Percentiles rank a stretch among this genome's conserved stretches.
Evolutionary conservation across 2,797 vertebrate genomes (phyloP).

Genomic region (Dallia pectoralis): DNA sequence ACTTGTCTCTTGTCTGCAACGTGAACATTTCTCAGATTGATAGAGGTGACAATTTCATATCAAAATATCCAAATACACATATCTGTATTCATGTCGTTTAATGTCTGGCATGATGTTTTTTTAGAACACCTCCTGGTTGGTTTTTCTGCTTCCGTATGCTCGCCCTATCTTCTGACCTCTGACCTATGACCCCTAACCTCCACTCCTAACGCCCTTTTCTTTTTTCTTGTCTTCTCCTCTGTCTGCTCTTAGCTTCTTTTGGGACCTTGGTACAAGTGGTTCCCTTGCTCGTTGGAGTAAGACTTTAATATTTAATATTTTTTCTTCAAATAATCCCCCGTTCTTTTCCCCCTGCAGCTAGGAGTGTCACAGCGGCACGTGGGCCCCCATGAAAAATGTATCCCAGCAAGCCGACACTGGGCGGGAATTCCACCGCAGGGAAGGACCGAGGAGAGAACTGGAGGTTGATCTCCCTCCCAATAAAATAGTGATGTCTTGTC

Average conservation of each 20-base stretch:
- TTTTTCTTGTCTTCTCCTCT: conserved; percentile 27
- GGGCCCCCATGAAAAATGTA: conserved; percentile 61
- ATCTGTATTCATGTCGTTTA: too few species aligned
- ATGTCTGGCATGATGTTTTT: neutral
- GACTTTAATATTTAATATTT: conserved; percentile 73
- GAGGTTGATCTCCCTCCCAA: conserved; percentile 47
- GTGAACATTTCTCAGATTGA: too few species aligned
- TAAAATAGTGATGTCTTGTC: conserved; percentile 62
- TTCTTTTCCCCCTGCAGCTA: conserved; percentile 64
- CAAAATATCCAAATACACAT: too few species aligned
- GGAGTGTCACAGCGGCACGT: conserved; percentile 63
- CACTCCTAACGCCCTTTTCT: conserved; percentile 11
- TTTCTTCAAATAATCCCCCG: conserved; percentile 1
- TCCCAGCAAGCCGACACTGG: conserved; percentile 53
- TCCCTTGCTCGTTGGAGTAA: conserved; percentile 29
- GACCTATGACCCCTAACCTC: neutral
- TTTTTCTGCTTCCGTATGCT: conserved; percentile 1
- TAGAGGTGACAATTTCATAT: too few species aligned
- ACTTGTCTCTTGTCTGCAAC: too few species aligned
- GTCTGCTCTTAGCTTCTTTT: conserved; percentile 29
- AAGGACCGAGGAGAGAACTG: conserved; percentile 9
- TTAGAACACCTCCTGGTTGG: neutral
- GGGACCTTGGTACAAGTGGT: conserved; percentile 1
- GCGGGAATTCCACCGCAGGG: conserved; percentile 49
- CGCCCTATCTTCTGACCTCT: neutral